Evolutionary conservation across 1,140 invertebrate species (phyloP), one percentile per base, ranked within the genome.

Genomic region (Dendrolimus kikuchii): DNA sequence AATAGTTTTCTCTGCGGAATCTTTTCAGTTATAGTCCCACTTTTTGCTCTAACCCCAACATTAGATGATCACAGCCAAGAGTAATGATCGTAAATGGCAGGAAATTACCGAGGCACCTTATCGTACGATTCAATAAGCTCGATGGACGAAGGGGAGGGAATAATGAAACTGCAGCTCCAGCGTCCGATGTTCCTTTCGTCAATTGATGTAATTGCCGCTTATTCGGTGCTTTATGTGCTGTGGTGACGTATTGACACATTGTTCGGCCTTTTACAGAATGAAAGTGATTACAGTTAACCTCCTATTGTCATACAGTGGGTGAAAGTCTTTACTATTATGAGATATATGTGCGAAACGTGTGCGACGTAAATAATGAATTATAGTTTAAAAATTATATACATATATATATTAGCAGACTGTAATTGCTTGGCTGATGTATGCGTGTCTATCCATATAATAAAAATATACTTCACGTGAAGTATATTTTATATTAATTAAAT

Each of bases 81-180:
- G 76, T 77, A 82, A 86, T 84, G 82, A 68, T 77, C 66, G 72
- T 74, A 82, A 86, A 86, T 86, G 79, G 74, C 72, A 78, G 79
- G 81, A 86, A 86, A 86, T 86, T 81, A 86, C 81, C 58, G 71
- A 66, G 71, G 64, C 69, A 77, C 78, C 82, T 86, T 86, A 86
- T 83, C 78, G 74, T 77, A 53, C 67, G 66, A 86, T 84, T 86
- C 79, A 86, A 86, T 86, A 81, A 82, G 71, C 67, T 71, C 68
- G 70, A 75, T 72, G 74, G 68, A 61, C 60, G 49, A 59, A 65
- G 75, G 74, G 77, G 73, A 65, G 75, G 62, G 67, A 66, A 83
- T 83, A 83, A 82, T 86, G 76, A 81, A 86, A 82, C 68, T 86
- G 82, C 80, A 82, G 68, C 72, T 71, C 60, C 62, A 60, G 61